Evolutionary conservation across 2,888 invertebrate genomes (phyloP).

Genomic region (Tenthredo scrophulariae): DNA sequence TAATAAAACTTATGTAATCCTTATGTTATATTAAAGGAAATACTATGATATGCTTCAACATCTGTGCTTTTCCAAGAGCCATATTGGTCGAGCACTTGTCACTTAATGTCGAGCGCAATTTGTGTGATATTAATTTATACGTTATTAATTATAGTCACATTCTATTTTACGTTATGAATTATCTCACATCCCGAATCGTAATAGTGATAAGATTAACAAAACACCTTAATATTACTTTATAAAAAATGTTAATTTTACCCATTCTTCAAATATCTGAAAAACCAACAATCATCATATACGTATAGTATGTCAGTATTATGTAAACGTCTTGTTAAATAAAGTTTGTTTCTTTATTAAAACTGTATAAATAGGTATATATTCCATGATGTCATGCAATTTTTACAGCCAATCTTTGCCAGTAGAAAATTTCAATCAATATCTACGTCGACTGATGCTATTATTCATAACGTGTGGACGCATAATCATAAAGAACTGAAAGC

Average conservation of each 20-base stretch:
- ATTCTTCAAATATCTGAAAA: background rate
- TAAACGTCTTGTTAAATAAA: conserved; percentile 65
- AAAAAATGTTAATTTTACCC: background rate
- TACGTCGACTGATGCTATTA: background rate
- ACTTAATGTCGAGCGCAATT: conserved; percentile 52
- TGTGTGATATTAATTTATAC: conserved; percentile 48
- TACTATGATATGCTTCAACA: conserved; percentile 15
- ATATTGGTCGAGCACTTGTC: conserved; percentile 67
- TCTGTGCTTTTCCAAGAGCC: conserved; percentile 68
- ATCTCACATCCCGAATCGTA: conserved; percentile 1
- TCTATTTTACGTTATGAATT: background rate
- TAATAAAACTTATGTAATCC: conserved; percentile 8
- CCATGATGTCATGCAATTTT: background rate
- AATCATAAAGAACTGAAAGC: background rate
- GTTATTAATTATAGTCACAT: conserved; percentile 19
- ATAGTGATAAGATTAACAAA: background rate
- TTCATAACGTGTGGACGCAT: background rate
- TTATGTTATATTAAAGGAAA: background rate
- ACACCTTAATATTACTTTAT: background rate
- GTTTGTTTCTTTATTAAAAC: conserved; percentile 64
- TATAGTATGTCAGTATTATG: conserved; percentile 50
- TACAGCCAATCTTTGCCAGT: background rate
- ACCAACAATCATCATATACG: background rate
- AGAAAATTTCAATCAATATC: background rate
- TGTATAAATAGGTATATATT: background rate